Evolutionary conservation across 1,140 invertebrate species (phyloP).

Genomic region (Odontomachus brunneus): DNA sequence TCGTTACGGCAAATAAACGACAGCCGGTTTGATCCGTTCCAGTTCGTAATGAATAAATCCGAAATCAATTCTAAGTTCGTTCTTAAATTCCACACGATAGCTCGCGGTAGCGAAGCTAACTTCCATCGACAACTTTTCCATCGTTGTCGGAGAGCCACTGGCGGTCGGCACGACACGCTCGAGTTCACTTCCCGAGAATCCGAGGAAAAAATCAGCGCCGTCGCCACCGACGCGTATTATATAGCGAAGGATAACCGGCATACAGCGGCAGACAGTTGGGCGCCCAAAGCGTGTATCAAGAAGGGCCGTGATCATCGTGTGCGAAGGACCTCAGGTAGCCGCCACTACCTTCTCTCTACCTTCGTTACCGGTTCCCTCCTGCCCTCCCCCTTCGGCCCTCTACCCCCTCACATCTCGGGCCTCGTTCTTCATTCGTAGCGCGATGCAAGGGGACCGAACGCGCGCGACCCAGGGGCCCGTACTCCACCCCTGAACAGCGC

Average conservation of each 20-base stretch:
- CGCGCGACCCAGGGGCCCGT: conserved; percentile 1
- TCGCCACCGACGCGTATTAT: conserved; percentile 64
- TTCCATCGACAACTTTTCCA: no score
- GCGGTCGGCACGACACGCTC: not conserved
- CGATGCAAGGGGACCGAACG: not conserved
- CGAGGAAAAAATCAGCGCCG: conserved; percentile 50
- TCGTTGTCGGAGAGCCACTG: not conserved
- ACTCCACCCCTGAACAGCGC: conserved; percentile 52
- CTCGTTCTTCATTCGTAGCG: conserved; percentile 31
- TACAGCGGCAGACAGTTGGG: conserved; percentile 72
- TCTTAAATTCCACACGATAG: no score
- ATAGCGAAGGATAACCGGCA: conserved; percentile 24
- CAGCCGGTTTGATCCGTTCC: no score
- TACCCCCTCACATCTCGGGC: not conserved
- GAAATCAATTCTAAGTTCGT: no score
- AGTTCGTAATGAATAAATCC: no score
- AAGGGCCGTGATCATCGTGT: conserved; percentile 28
- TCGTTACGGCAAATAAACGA: no score
- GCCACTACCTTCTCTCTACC: conserved; percentile 57
- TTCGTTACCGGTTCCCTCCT: conserved; percentile 57
- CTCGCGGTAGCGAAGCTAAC: no score
- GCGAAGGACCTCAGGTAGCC: conserved; percentile 68
- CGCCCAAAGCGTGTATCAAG: conserved; percentile 63
- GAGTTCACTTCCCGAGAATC: conserved; percentile 28
- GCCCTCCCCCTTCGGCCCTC: not conserved